Conservation (phyloP, 2,113 vertebrate genomes). For the Amblyornis subalaris region DNA sequence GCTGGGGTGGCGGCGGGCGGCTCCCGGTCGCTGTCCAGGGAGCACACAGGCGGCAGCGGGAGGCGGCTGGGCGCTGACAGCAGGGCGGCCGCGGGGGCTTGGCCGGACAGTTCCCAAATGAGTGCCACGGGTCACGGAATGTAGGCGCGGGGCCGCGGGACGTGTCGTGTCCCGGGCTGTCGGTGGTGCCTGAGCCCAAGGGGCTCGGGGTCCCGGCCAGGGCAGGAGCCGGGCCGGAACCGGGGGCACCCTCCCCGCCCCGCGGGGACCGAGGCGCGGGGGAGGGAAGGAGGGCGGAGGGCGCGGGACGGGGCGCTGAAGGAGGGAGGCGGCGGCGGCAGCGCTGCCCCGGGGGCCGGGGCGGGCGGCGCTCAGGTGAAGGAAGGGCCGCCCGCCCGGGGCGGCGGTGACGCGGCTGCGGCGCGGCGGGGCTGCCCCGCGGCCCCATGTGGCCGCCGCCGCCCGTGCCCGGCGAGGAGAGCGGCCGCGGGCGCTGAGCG, state of each 20-base stretch:
- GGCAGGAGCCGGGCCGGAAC: not conserved
- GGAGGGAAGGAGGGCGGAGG: not conserved
- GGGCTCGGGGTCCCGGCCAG: not conserved
- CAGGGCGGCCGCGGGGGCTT: not conserved
- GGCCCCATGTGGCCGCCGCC: not conserved
- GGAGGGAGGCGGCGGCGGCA: not conserved
- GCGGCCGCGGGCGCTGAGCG: not conserved
- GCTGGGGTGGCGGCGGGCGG: not conserved
- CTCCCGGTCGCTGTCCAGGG: not conserved
- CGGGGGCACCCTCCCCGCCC: not conserved
- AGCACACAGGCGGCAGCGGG: not conserved
- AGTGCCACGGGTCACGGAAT: not conserved
- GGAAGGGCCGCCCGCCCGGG: not conserved
- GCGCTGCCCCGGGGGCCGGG: not conserved
- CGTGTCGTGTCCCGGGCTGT: not conserved
- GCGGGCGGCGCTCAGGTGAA: conserved; percentile 18
- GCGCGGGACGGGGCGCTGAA: not conserved
- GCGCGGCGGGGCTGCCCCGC: not conserved
- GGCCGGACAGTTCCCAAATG: not conserved
- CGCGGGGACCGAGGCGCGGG: not conserved
- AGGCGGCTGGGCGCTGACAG: not conserved
- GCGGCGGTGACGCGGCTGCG: not conserved
- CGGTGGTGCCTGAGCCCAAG: not conserved
- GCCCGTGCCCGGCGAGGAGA: not conserved
- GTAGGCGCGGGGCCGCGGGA: not conserved